These are phyloP conservation scores for Rhopalosiphum nymphaeae DNA, from an alignment of 2,888 invertebrate genomes.

Conservation along the genomic window DNA sequence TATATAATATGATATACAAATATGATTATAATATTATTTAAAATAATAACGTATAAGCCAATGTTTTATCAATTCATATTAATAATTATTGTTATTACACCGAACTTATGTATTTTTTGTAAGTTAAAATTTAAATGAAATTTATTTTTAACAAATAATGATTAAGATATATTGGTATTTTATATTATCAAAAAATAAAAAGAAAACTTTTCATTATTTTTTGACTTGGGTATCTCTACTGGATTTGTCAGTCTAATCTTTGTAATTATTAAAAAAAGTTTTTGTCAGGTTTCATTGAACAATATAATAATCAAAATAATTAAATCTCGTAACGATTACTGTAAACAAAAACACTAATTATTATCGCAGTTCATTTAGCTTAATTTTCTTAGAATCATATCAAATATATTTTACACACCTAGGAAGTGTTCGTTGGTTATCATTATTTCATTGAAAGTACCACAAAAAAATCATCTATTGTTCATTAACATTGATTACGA, in stretches of 20 bases:
- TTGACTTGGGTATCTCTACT: neutral
- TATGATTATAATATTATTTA: neutral
- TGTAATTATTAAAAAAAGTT: neutral
- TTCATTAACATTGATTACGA: neutral
- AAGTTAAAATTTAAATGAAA: neutral
- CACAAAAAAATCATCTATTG: neutral
- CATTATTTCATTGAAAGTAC: neutral
- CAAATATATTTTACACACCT: neutral
- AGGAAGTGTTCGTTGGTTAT: neutral
- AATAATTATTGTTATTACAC: neutral
- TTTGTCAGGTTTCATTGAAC: neutral
- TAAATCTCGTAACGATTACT: neutral
- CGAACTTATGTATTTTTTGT: neutral
- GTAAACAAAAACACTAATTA: neutral
- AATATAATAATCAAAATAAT: neutral
- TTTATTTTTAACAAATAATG: neutral
- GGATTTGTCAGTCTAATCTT: neutral
- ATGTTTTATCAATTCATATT: neutral
- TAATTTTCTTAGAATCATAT: slow-evolving; percentile 13
- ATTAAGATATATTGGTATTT: neutral
- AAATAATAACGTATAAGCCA: neutral
- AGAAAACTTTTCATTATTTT: neutral
- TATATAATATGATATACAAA: neutral
- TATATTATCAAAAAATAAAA: neutral
- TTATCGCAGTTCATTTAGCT: neutral